Percentiles rank a stretch among this genome's conserved stretches.
These are phyloP conservation scores for Epirrhoe alternata DNA, from an alignment of 2,888 invertebrate species.

Conservation along the genomic window DNA sequence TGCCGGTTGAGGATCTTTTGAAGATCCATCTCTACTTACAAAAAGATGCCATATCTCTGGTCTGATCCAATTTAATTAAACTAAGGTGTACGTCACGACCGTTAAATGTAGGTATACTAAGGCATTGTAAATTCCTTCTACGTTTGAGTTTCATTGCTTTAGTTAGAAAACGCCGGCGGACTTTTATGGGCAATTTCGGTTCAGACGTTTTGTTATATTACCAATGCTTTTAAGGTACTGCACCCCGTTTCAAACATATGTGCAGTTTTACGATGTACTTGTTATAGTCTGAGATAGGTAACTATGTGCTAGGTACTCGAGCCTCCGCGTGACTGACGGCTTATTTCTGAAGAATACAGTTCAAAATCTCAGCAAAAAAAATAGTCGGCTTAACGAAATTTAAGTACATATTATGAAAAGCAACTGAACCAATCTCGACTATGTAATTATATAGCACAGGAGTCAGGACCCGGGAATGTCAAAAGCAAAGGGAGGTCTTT, in stretches of 20 bases:
- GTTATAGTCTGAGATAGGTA: constrained; percentile 64
- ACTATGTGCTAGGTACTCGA: constrained; percentile 41
- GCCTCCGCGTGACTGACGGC: neutral
- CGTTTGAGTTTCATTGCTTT: constrained; percentile 85
- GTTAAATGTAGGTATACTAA: constrained; percentile 80
- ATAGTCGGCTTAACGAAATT: too few relatives aligned
- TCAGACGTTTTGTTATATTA: constrained; percentile 86
- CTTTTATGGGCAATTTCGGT: constrained; percentile 86
- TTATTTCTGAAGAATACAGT: neutral
- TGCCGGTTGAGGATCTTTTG: too few relatives aligned
- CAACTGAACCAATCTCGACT: too few relatives aligned
- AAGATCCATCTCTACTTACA: constrained; percentile 13
- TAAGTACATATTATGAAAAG: too few relatives aligned
- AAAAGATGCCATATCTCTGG: neutral
- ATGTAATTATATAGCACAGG: too few relatives aligned
- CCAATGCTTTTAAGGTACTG: constrained; percentile 86
- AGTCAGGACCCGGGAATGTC: too few relatives aligned
- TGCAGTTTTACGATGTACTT: constrained; percentile 78
- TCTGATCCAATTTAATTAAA: constrained; percentile 79
- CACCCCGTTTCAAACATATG: constrained; percentile 80
- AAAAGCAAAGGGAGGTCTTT: too few relatives aligned
- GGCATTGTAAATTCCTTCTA: constrained; percentile 82
- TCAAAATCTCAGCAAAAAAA: too few relatives aligned
- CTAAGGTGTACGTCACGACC: constrained; percentile 78
- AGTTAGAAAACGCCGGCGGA: constrained; percentile 84